Conservation (phyloP, 2,113 vertebrate genomes). For the Sminthopsis crassicaudata region DNA sequence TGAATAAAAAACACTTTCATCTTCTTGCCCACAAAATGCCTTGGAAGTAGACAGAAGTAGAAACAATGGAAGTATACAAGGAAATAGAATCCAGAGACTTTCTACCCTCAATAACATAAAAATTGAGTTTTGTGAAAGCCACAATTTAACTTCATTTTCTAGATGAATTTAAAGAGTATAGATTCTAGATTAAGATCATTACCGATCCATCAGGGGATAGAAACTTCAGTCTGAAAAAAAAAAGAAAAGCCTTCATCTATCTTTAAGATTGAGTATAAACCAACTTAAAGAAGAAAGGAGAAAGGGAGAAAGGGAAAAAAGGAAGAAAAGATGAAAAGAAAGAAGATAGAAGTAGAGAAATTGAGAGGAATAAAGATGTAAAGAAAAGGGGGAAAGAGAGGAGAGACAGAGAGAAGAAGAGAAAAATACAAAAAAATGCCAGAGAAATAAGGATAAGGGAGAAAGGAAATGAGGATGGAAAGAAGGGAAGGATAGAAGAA, state of each 20-base stretch:
- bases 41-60: not conserved
- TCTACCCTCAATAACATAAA: not conserved
- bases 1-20: not conserved
- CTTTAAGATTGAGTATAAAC: not conserved
- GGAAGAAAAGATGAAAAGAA: not conserved
- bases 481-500: not conserved
- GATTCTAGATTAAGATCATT: not conserved
- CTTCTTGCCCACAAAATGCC: not conserved
- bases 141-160: not conserved
- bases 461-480: not conserved
- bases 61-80: not conserved
- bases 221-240: not conserved
- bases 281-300: not conserved
- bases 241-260: not conserved
- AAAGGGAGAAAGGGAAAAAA: not conserved
- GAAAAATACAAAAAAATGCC: not conserved
- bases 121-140: not conserved
- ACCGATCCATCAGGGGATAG: not conserved
- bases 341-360: not conserved
- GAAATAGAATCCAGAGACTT: not conserved
- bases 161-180: not conserved
- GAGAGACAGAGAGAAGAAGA: not conserved
- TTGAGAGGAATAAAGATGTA: not conserved
- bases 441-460: not conserved
- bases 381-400: not conserved